Conservation (phyloP, 92 coral and sea anemone species). For the Desmophyllum pertusum region DNA sequence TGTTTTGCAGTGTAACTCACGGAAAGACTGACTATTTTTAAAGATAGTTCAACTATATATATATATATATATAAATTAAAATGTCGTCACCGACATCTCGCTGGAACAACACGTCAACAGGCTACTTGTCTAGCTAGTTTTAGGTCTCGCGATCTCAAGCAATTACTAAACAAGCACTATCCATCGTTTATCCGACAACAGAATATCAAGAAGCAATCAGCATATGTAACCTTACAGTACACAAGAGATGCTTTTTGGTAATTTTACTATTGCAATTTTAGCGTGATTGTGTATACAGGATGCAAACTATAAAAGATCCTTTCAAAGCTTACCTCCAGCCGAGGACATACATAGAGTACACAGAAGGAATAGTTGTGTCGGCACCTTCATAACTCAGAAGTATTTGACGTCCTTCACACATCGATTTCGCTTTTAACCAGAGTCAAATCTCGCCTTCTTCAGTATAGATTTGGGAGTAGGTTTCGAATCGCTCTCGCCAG, state of each 20-base stretch:
- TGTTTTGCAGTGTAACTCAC: not conserved
- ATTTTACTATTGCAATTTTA: not conserved
- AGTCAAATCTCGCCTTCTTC: not conserved
- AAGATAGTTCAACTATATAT: too few relatives aligned
- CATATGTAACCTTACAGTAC: not conserved
- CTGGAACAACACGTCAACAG: not conserved
- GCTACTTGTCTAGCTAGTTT: not conserved
- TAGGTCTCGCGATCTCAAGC: not conserved
- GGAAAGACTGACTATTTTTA: not conserved
- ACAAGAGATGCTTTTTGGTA: not conserved
- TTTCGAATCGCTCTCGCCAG: not conserved
- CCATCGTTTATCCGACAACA: not conserved
- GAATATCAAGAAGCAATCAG: not conserved
- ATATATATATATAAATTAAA: too few relatives aligned
- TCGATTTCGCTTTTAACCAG: not conserved
- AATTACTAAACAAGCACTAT: not conserved
- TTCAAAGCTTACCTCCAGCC: slow-evolving; percentile 4
- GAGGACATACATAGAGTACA: not conserved
- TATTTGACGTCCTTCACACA: not conserved
- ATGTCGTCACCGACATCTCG: not conserved
- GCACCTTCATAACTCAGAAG: not conserved
- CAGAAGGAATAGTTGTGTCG: not conserved
- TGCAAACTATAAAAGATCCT: not conserved
- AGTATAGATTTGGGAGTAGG: not conserved
- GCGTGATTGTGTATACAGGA: not conserved